phyloP scores from a whole-genome alignment of 2,113 vertebrate genomes.

The Oryzias celebensis region DNA sequence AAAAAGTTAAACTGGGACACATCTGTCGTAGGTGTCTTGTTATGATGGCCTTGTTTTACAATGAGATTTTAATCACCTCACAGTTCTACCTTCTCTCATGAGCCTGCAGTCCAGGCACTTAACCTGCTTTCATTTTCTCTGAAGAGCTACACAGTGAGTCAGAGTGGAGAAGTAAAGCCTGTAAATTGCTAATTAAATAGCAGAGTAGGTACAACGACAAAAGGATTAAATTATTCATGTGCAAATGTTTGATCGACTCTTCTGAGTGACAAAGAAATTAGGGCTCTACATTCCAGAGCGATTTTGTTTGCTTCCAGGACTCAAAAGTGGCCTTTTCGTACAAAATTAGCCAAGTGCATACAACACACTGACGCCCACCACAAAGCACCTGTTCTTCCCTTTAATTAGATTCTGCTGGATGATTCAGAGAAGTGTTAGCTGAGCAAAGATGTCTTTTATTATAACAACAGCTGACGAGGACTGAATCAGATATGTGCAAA shows the following conservation, averaged over 20 bases:
- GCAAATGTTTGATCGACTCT: background rate
- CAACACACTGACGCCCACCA: too few relatives aligned
- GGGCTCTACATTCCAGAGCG: too few relatives aligned
- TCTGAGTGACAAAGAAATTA: background rate
- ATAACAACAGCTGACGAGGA: too few relatives aligned
- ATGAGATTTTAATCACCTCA: constrained; percentile 22
- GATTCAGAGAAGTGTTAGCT: too few relatives aligned
- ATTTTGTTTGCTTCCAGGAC: too few relatives aligned
- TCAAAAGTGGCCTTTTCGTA: too few relatives aligned
- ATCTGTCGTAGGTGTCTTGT: constrained; percentile 15
- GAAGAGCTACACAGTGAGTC: background rate
- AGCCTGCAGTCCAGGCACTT: constrained; percentile 7
- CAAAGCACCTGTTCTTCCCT: too few relatives aligned
- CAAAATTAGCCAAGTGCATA: too few relatives aligned
- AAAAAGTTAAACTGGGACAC: constrained; percentile 17
- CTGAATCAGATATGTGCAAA: too few relatives aligned
- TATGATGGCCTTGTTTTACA: constrained; percentile 36
- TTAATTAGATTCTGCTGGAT: too few relatives aligned
- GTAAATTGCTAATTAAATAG: background rate
- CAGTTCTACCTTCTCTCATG: constrained; percentile 4
- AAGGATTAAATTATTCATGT: background rate
- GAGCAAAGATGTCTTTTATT: too few relatives aligned
- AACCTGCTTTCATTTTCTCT: constrained; percentile 23
- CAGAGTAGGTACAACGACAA: background rate
- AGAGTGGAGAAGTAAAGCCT: background rate